A percentile compares a stretch with the other conserved stretches of the same genome.
Conservation (phyloP, 2,888 invertebrate species). For the Callyntrura sp. region DNA sequence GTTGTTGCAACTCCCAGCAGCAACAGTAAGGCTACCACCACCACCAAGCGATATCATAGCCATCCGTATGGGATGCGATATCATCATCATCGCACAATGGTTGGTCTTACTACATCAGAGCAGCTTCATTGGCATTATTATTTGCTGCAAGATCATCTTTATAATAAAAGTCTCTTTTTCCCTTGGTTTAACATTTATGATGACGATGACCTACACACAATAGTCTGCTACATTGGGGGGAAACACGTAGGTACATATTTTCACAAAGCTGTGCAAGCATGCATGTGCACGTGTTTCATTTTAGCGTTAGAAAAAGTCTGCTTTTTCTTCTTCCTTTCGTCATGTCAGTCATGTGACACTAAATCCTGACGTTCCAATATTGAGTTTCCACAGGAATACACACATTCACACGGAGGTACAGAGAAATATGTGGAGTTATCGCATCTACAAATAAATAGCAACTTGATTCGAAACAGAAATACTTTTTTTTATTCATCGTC, state of each 20-base stretch:
- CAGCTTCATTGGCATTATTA: not conserved
- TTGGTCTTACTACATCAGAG: not conserved
- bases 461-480: slow-evolving; percentile 2
- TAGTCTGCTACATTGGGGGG: not conserved
- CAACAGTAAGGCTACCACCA: not conserved
- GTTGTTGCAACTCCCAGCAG: not conserved
- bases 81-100: not conserved
- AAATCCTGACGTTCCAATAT: no score
- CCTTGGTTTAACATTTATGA: not conserved
- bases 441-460: not conserved
- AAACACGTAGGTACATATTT: not conserved
- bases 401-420: not conserved
- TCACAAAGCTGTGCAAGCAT: not conserved
- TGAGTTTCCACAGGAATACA: no score
- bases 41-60: not conserved
- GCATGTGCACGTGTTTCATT: not conserved
- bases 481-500: not conserved
- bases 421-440: not conserved
- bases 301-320: not conserved
- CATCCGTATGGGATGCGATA: not conserved
- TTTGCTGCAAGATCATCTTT: slow-evolving; percentile 5
- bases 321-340: no score
- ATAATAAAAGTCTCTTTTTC: slow-evolving; percentile 3
- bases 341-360: no score
- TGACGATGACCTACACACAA: slow-evolving; percentile 33